These are phyloP conservation scores for Etheostoma spectabile DNA, from an alignment of 2,113 vertebrate genomes.

Conservation along the genomic window DNA sequence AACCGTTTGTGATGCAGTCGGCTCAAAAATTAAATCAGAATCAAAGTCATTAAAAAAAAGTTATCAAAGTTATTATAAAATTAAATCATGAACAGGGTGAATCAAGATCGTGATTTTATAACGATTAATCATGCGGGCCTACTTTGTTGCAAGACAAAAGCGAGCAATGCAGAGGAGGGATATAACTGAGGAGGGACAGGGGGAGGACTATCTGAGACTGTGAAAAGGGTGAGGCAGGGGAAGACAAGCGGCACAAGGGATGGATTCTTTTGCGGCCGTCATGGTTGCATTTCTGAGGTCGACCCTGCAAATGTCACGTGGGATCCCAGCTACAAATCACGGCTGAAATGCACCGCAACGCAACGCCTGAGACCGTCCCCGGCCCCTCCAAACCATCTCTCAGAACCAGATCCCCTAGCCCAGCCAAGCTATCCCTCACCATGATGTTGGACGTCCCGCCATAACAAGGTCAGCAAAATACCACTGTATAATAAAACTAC, in stretches of 20 bases:
- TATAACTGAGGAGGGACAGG: not conserved
- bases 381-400: slow-evolving; percentile 55
- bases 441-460: slow-evolving; percentile 17
- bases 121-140: no score
- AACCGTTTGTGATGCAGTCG: no score
- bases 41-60: no score
- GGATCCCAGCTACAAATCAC: slow-evolving; percentile 76
- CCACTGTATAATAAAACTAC: not conserved
- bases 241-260: slow-evolving; percentile 65
- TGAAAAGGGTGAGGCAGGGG: slow-evolving; percentile 28
- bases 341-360: slow-evolving; percentile 65
- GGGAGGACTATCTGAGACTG: slow-evolving; percentile 28
- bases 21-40: no score
- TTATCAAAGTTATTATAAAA: no score
- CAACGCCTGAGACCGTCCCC: slow-evolving; percentile 51
- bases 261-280: slow-evolving; percentile 65
- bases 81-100: no score
- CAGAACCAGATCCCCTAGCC: slow-evolving; percentile 22
- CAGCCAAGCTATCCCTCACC: slow-evolving; percentile 39
- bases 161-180: slow-evolving; percentile 47
- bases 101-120: no score
- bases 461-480: slow-evolving; percentile 29
- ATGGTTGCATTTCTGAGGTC: slow-evolving; percentile 71
- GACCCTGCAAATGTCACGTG: slow-evolving; percentile 75
- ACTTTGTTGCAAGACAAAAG: slow-evolving; percentile 23